Percentiles rank a stretch among this genome's conserved stretches.
These are phyloP conservation scores for Cyclophora punctaria DNA, from an alignment of 2,888 invertebrate genomes.

Conservation along the genomic window DNA sequence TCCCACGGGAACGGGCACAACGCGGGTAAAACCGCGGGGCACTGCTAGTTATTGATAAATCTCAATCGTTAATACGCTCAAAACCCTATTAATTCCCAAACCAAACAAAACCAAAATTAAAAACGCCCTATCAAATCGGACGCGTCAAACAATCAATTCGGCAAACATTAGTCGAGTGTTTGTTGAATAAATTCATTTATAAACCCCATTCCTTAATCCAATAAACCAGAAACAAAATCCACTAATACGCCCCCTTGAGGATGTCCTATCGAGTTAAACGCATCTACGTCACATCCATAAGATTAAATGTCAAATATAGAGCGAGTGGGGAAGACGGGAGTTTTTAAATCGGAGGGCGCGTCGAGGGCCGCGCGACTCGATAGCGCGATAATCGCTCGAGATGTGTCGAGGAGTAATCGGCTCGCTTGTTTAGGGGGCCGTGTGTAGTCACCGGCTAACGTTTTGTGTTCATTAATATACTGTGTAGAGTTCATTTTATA, in stretches of 20 bases:
- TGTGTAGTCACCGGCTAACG: not conserved
- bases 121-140: conserved; percentile 2
- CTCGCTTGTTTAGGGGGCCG: conserved; percentile 22
- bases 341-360: conserved; percentile 44
- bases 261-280: conserved; percentile 21
- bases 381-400: conserved; percentile 29
- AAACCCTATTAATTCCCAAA: not conserved
- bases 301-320: conserved; percentile 51
- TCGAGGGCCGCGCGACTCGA: conserved; percentile 14
- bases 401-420: conserved; percentile 39
- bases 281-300: conserved; percentile 50
- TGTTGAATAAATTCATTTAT: conserved; percentile 22
- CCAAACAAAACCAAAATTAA: not conserved
- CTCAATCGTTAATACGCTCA: not conserved
- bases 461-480: no score
- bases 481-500: no score
- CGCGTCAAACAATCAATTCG: not conserved
- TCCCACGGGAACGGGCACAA: no score
- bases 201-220: conserved; percentile 29
- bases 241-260: conserved; percentile 27
- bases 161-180: conserved; percentile 11
- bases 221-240: conserved; percentile 39
- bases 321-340: conserved; percentile 37
- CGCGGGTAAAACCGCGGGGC: no score
- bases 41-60: no score